Base-by-base conservation (phyloP, 2,113 vertebrate genomes). In the Malurus cyaneus region DNA sequence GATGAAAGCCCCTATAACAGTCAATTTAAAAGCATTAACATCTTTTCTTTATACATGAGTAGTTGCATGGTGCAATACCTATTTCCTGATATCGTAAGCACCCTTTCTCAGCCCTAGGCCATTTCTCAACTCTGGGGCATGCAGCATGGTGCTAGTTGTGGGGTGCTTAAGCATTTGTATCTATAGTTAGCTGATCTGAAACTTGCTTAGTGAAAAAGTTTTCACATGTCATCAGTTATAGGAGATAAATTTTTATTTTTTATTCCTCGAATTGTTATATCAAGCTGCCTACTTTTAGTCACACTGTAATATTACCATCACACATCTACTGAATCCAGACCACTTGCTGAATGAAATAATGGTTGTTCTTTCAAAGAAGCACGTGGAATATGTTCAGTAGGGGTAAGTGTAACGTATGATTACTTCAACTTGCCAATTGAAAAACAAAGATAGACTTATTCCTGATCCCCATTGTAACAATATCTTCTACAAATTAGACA, bases 261-360 rank as follows among this genome's bases (percentile, higher is more conserved):
- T 41, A 28, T 28, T 10, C 4, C 26, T 41, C 29, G 1, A 34
- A 16, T 32, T 42, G 3, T 80, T 92, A 44, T 61, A 92, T 89
- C 15, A 24, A 81, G 6, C 13, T 78, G 7, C 34, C 42, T 90
- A 17, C 89, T 95, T 95, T 25, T 64, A 99, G 99, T 98, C 98
- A 50, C 99, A 98, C 86, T 99, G 98, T 94, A 99, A 99, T 13
- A 98, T 99, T 73, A 99, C 99, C 41, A 96, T 98, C 71, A 99
- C 98, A 67, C 98, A 96, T 89, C 97, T 99, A 67, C 97, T 98
- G 93, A 98, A 98, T 96, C 98, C 99, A 80, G 99, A 99, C 9
- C 98, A 99, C 59, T 96, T 99, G 69, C 86, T 99, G 32, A 98
- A 98, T 92, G 98, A 99, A 94, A 98, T 99, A 92, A 98, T 99